Conservation (phyloP, 2,797 vertebrate genomes). For the Spondyliosoma cantharus region DNA sequence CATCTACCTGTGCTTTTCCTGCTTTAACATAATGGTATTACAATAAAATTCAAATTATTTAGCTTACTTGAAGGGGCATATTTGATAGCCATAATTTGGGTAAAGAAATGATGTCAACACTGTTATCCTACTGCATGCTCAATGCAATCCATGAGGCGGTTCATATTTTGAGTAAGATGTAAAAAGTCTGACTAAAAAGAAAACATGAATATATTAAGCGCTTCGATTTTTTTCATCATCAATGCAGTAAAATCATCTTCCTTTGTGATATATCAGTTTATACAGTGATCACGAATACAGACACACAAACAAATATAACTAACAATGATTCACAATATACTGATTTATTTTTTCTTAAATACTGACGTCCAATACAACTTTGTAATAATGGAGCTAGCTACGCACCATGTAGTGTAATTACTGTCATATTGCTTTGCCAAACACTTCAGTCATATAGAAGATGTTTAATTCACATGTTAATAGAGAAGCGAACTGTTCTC, state of each 20-base stretch:
- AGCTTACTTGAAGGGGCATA: neutral
- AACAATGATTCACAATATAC: neutral
- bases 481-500: neutral
- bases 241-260: neutral
- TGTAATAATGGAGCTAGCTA: neutral
- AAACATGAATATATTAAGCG: too few relatives aligned
- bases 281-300: neutral
- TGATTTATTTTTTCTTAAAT: slow-evolving; percentile 29
- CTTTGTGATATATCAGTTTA: too few relatives aligned
- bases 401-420: neutral
- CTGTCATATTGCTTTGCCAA: neutral
- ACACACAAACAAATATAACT: neutral
- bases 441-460: neutral
- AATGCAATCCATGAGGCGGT: neutral
- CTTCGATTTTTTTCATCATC: neutral
- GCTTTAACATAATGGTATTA: neutral
- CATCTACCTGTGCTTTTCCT: too few relatives aligned
- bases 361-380: neutral
- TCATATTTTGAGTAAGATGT: neutral
- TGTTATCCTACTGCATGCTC: neutral
- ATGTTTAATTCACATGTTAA: neutral
- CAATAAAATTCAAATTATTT: neutral
- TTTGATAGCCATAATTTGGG: neutral
- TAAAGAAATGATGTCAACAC: neutral
- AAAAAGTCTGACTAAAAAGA: neutral